Conservation (phyloP, 2,797 vertebrate species). For the Bradypodion pumilum region DNA sequence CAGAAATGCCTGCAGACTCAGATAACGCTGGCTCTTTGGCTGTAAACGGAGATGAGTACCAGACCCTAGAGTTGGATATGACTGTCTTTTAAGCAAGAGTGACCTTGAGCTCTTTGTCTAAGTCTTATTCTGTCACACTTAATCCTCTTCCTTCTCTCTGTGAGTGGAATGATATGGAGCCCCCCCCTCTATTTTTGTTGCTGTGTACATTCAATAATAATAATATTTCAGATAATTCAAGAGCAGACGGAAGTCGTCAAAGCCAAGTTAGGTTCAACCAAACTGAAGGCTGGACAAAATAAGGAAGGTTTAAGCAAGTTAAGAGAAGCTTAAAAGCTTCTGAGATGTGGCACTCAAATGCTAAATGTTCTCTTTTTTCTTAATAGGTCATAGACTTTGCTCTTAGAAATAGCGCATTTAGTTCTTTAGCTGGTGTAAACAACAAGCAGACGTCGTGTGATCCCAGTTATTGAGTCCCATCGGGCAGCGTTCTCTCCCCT, state of each 20-base stretch:
- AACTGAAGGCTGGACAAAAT: neutral
- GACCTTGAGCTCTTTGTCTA: conserved; percentile 57
- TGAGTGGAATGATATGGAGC: no score
- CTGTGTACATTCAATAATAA: no score
- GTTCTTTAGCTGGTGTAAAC: neutral
- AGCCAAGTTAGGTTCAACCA: neutral
- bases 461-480: neutral
- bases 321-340: neutral
- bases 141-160: conserved; percentile 10
- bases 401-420: neutral
- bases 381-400: neutral
- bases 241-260: neutral
- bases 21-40: no score
- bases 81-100: no score
- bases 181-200: no score
- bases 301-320: neutral
- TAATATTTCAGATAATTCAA: no score
- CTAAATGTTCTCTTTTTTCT: neutral
- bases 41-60: no score
- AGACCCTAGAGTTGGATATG: no score
- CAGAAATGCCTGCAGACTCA: no score
- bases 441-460: neutral
- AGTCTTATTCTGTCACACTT: conserved; percentile 44
- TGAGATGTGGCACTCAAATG: neutral
- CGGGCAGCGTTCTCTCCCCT: neutral